Evolutionary conservation across 2,888 invertebrate species (phyloP).

Genomic region (Acleris cristana): DNA sequence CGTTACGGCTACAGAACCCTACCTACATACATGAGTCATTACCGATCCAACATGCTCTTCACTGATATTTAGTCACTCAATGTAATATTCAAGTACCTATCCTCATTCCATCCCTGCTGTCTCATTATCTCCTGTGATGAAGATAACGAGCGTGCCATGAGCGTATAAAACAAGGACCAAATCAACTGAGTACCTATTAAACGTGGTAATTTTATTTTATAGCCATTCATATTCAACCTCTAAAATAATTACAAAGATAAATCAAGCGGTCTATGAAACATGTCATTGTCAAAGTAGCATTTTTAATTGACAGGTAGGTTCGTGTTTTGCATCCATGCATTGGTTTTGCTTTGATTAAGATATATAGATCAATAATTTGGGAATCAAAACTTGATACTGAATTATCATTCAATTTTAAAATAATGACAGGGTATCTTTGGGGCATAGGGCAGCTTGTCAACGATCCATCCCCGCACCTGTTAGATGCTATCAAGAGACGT

Average conservation of each 20-base stretch:
- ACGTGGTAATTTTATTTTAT: neutral
- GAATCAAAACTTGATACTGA: too few relatives aligned
- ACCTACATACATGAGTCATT: too few relatives aligned
- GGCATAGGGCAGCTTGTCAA: conserved; percentile 62
- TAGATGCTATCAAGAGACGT: conserved; percentile 52
- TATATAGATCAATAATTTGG: too few relatives aligned
- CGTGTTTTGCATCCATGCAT: too few relatives aligned
- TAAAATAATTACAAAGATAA: conserved; percentile 1
- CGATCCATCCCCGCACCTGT: conserved; percentile 61
- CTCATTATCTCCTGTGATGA: conserved; percentile 29
- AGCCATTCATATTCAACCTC: neutral
- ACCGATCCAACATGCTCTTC: too few relatives aligned
- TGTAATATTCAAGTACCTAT: conserved; percentile 7
- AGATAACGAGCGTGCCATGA: conserved; percentile 22
- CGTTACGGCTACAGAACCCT: too few relatives aligned
- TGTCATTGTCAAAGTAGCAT: too few relatives aligned
- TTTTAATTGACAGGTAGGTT: too few relatives aligned
- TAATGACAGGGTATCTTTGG: conserved; percentile 62
- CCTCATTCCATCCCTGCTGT: conserved; percentile 25
- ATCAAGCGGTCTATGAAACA: neutral
- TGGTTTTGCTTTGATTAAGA: too few relatives aligned
- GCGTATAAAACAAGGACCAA: conserved; percentile 21
- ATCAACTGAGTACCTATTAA: conserved; percentile 2
- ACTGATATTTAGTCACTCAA: neutral
- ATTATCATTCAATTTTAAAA: neutral